A percentile compares a stretch with the other conserved stretches of the same genome.
These are phyloP conservation scores for Oscarella lobularis DNA, from an alignment of 37 sponge, comb jelly and placozoan genomes.

Conservation along the genomic window DNA sequence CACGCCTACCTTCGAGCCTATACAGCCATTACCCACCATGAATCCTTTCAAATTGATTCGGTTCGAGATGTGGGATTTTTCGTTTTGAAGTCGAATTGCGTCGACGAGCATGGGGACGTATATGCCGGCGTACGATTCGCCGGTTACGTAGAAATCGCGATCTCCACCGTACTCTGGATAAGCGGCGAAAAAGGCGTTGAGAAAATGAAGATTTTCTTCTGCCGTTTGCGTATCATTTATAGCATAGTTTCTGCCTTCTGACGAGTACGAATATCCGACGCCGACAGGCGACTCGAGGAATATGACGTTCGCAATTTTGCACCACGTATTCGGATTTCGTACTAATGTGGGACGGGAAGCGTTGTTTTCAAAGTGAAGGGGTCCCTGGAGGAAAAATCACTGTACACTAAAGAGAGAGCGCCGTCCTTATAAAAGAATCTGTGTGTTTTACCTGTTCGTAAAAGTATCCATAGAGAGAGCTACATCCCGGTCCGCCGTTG, in stretches of 20 bases:
- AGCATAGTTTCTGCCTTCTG: conserved; percentile 14
- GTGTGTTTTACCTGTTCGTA: too few species aligned
- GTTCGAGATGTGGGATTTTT: neutral
- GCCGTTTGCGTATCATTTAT: conserved; percentile 26
- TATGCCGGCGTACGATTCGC: conserved; percentile 8
- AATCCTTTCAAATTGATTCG: conserved; percentile 8
- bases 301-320: conserved; percentile 34
- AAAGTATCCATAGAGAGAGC: conserved; percentile 28
- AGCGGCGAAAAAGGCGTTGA: conserved; percentile 7
- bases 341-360: neutral
- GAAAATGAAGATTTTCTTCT: conserved; percentile 11
- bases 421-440: too few species aligned
- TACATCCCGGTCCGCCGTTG: conserved; percentile 53
- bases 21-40: neutral
- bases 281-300: conserved; percentile 42
- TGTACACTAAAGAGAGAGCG: too few species aligned
- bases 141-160: conserved; percentile 14
- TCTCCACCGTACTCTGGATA: conserved; percentile 17
- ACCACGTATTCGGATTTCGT: conserved; percentile 34
- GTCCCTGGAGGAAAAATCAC: too few species aligned
- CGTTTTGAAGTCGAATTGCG: neutral
- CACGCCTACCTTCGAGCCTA: neutral
- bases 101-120: conserved; percentile 7
- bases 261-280: conserved; percentile 47
- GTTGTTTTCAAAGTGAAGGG: neutral